Conservation (phyloP, 1,140 invertebrate species). For the Andrena cerasifolii region DNA sequence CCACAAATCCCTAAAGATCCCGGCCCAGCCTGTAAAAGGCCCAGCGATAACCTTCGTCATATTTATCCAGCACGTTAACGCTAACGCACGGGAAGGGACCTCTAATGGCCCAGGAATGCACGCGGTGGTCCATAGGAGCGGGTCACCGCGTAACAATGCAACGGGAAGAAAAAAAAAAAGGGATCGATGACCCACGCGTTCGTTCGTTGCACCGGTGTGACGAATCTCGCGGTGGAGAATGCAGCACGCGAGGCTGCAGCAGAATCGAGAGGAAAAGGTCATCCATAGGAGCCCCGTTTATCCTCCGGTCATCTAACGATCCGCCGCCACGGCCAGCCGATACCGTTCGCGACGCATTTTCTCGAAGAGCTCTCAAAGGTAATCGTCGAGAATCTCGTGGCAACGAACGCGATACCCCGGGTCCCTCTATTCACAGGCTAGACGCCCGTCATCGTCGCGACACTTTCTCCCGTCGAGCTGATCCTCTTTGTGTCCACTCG, state of each 20-base stretch:
- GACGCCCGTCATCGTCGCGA: slow-evolving; percentile 35
- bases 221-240: slow-evolving; percentile 17
- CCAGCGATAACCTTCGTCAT: slow-evolving; percentile 1
- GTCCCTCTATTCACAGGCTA: slow-evolving; percentile 24
- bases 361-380: not conserved
- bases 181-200: slow-evolving; percentile 44
- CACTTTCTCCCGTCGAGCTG: slow-evolving; percentile 6
- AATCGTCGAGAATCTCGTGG: slow-evolving; percentile 21
- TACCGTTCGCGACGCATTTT: not conserved
- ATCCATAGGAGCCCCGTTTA: slow-evolving; percentile 27
- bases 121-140: slow-evolving; percentile 27
- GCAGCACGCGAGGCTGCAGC: slow-evolving; percentile 31
- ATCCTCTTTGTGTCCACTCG: slow-evolving; percentile 11
- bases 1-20: too few species aligned
- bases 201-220: slow-evolving; percentile 24
- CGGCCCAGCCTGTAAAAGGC: too few species aligned
- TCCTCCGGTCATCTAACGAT: slow-evolving; percentile 18
- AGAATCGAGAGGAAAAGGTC: slow-evolving; percentile 46
- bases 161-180: slow-evolving; percentile 13
- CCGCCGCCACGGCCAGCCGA: not conserved
- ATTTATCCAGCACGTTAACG: slow-evolving; percentile 33
- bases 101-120: slow-evolving; percentile 38
- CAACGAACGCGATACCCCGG: too few species aligned
- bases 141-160: slow-evolving; percentile 58
- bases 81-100: slow-evolving; percentile 20